Evolutionary conservation across 2,113 vertebrate genomes (phyloP), one percentile per base, ranked within the genome.

Genomic region (Halichoerus grypus): DNA sequence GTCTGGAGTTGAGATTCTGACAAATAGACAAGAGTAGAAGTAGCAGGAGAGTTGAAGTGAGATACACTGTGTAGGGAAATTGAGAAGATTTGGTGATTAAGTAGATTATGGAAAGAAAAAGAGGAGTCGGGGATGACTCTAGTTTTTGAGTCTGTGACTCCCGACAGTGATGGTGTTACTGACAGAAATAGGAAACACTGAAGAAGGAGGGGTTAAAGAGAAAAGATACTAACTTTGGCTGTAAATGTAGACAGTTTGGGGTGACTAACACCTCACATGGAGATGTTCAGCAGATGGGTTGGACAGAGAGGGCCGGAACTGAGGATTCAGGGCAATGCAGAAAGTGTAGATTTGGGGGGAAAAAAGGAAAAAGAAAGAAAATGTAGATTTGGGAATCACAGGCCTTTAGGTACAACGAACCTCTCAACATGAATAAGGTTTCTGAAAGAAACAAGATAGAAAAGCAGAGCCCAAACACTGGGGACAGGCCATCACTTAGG

Each of bases 391-490:
- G 49, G 36, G 33, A n/a, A 51, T 95, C 79, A 24, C 0, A 59
- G 51, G 51, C 59, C 26, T 63, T 65, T 26, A 63, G 28, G 12
- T 71, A 7, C 55, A n/a, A 61, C 65, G 39, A 82, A 67, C n/a
- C 6, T 61, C 55, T 46, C 3, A 93, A 31, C 21, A 39, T 92
- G 80, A 85, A 28, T 92, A 79, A 51, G 93, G 59, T 88, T 92
- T 92, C 79, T 95, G 31, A 95, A 88, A 83, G 55, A 95, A 28
- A 89, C 39, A n/a, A 67, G 39, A 91, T 79, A n/a, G 31, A 67
- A 82, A 72, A 91, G 31, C 69, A 53, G 55, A 97, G 39, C 57
- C 18, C n/a, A 61, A 69, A 22, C 33, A 71, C 39, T 91, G 18
- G 51, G n/a, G 18, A 69, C 33, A 59, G 15, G 36, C 82, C 92